Conservation (phyloP, 2,888 invertebrate species). For the Erebia epiphron region DNA sequence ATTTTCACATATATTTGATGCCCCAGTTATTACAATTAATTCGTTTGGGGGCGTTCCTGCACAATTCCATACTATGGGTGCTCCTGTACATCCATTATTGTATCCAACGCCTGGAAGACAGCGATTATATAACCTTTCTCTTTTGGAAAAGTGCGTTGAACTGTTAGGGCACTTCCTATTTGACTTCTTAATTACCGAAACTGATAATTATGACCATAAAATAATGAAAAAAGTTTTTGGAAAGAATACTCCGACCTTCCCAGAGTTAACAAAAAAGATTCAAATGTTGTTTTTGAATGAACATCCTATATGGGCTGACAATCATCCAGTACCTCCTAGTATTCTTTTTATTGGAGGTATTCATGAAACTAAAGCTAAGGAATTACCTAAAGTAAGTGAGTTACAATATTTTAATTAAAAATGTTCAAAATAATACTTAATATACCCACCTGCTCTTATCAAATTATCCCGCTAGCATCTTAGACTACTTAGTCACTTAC, state of each 20-base stretch:
- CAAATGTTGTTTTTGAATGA: constrained; percentile 53
- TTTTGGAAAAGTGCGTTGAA: constrained; percentile 47
- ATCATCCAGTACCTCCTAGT: constrained; percentile 51
- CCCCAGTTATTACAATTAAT: constrained; percentile 44
- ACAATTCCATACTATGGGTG: constrained; percentile 38
- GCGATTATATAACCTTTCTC: constrained; percentile 44
- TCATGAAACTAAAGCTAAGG: constrained; percentile 46
- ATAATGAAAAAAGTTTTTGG: constrained; percentile 45
- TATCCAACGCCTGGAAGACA: constrained; percentile 40
- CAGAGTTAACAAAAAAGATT: constrained; percentile 44
- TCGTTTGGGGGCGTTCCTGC: constrained; percentile 35
- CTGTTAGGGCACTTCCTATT: constrained; percentile 25
- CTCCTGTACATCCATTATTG: constrained; percentile 40
- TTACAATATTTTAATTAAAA: neutral
- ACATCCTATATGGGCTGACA: constrained; percentile 54
- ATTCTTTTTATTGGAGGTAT: constrained; percentile 55
- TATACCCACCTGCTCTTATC: too few species aligned
- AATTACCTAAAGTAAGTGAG: constrained; percentile 47
- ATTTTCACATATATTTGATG: constrained; percentile 41
- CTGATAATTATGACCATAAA: constrained; percentile 38
- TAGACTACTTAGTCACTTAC: too few species aligned
- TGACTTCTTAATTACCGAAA: constrained; percentile 12
- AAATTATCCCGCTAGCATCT: too few species aligned
- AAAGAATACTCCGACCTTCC: constrained; percentile 35
- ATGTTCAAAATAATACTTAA: neutral